Conservation (phyloP, 2,113 vertebrate genomes). For the Erinaceus europaeus region DNA sequence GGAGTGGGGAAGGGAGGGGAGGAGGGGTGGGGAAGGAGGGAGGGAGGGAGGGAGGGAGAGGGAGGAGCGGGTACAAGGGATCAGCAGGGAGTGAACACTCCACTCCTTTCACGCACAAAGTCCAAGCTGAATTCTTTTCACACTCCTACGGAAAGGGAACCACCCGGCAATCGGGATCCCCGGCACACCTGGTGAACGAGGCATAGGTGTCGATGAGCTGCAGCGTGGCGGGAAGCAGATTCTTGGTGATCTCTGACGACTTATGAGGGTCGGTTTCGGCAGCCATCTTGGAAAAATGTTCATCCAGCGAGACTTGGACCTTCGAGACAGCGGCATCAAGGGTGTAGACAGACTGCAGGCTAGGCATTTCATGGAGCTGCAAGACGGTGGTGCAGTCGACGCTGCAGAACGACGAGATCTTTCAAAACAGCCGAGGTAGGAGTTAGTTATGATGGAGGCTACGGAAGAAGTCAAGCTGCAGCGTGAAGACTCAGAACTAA, state of each 20-base stretch:
- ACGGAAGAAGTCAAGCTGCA: neutral
- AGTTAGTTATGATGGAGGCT: conserved; percentile 28
- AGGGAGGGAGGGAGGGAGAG: neutral
- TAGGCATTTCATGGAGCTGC: conserved; percentile 92
- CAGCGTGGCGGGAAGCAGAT: conserved; percentile 93
- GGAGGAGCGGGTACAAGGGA: neutral
- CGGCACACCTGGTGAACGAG: conserved; percentile 89
- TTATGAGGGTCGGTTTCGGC: conserved; percentile 92
- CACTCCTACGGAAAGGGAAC: neutral
- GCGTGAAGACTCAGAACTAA: neutral
- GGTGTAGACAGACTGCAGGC: conserved; percentile 95
- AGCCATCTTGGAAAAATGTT: conserved; percentile 95
- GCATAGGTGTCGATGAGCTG: conserved; percentile 96
- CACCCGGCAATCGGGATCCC: neutral
- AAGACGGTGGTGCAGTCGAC: conserved; percentile 91
- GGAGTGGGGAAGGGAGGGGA: no score
- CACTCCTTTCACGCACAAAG: neutral
- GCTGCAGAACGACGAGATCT: conserved; percentile 96
- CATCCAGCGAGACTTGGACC: conserved; percentile 97
- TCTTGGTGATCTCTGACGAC: conserved; percentile 95
- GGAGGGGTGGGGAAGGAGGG: rapidly evolving
- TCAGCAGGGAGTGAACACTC: neutral
- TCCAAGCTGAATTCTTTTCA: neutral
- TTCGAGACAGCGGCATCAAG: conserved; percentile 97
- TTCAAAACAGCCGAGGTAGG: conserved; percentile 46